Conservation (phyloP, 1,140 invertebrate genomes). For the Brachystomella parvula region DNA sequence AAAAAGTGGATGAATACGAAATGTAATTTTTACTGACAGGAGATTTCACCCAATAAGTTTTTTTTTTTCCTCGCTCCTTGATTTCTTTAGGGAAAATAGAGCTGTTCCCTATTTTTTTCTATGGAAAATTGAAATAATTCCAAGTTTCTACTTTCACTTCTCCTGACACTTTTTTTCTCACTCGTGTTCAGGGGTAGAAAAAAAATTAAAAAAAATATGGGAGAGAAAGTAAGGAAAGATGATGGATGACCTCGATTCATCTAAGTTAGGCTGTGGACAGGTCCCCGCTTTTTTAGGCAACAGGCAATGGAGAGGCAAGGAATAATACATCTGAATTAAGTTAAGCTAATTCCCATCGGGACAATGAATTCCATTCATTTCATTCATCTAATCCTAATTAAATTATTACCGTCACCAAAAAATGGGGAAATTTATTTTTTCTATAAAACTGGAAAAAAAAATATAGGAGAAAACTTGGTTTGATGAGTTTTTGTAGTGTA, state of each 20-base stretch:
- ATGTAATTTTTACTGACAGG: not conserved
- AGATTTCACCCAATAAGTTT: not conserved
- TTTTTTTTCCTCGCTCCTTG: not conserved
- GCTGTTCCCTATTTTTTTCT: too few relatives aligned
- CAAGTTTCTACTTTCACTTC: not conserved
- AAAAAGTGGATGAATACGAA: not conserved
- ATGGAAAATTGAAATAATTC: not conserved
- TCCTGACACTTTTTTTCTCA: not conserved
- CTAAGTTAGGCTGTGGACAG: not conserved
- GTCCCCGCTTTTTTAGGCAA: not conserved
- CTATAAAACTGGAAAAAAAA: not conserved
- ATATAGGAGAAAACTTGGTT: too few relatives aligned
- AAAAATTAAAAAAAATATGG: slow-evolving; percentile 9
- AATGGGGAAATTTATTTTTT: not conserved
- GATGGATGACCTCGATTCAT: slow-evolving; percentile 10
- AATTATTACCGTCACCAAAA: not conserved
- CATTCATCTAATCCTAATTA: slow-evolving; percentile 4
- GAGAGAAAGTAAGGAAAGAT: too few relatives aligned
- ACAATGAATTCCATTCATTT: slow-evolving; percentile 7
- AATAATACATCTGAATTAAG: not conserved
- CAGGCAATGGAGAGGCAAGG: not conserved
- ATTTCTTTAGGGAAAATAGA: slow-evolving; percentile 7
- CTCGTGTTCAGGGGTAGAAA: too few relatives aligned
- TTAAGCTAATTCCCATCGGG: not conserved
- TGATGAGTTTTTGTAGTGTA: not conserved